Evolutionary conservation across 2,113 vertebrate species (phyloP), one percentile per base, ranked within the genome.

Genomic region (Ranitomeya imitator): DNA sequence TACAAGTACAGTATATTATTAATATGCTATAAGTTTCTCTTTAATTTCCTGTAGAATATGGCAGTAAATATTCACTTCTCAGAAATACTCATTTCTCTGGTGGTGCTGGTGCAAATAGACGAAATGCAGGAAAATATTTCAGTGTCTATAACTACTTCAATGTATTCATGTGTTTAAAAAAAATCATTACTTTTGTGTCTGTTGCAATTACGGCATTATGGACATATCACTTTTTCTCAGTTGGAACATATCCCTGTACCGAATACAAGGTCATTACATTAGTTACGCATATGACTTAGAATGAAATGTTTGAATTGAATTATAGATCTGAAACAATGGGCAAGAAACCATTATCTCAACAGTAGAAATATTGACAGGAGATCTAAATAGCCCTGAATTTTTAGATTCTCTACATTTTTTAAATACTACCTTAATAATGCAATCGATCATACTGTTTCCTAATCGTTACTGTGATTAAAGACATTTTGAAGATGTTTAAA

Each of bases 181-280:
- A 69, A 84, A 69, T 54, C 82, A 84, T 84, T 85, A 74, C 51
- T n/a, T 74, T 60, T 59, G 51, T 85, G 83, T 73, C 69, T 76
- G 6, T 60, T 73, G 55, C 31, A 77, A 76, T 77, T 76, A 59
- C 31, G 52, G 26, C 71, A 77, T 85, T 73, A 85, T 85, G 16
- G 55, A 85, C 71, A 85, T 37, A 82, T 26, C 79, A 60, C 71
- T 59, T 85, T 61, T 31, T 85, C 55, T 61, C 52, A 76, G 69
- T 26, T 76, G 26, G 54, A 83, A 65, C 59, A 65, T 65, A 52
- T 45, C 18, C 16, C 59, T 51, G 26, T 77, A 60, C 71, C 61
- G 19, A 86, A 78, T 60, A 60, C 71, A 77, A 85, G 71, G 18
- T 74, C 54, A 54, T 85, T 69, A 77, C 15, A 78, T 86, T 86